These are phyloP conservation scores for Asarcornis scutulata DNA, from an alignment of 2,113 vertebrate species.

Conservation along the genomic window DNA sequence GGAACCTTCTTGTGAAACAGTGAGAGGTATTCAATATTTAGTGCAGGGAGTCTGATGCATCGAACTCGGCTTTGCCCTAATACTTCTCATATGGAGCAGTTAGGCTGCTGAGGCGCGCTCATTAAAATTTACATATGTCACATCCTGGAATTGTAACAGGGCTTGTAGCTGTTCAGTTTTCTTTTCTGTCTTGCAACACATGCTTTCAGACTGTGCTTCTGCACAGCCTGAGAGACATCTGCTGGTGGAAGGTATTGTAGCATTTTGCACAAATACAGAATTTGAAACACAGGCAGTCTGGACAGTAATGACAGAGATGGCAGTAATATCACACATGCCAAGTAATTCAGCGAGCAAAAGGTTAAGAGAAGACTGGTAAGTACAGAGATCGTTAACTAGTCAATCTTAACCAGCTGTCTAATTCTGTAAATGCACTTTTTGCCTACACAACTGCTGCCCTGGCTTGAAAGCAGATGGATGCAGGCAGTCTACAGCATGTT, in stretches of 20 bases:
- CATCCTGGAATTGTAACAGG: not conserved
- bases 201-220: not conserved
- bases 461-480: not conserved
- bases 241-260: not conserved
- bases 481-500: not conserved
- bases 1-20: not conserved
- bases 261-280: not conserved
- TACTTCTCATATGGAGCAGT: not conserved
- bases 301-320: not conserved
- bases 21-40: not conserved
- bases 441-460: not conserved
- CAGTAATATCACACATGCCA: not conserved
- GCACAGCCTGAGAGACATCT: conserved; percentile 17
- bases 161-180: not conserved
- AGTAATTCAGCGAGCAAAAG: not conserved
- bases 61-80: not conserved
- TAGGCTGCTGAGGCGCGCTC: not conserved
- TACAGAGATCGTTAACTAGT: not conserved
- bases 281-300: not conserved
- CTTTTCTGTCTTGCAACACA: not conserved
- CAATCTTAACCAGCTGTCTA: not conserved
- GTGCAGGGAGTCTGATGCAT: fast-evolving
- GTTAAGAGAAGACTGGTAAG: not conserved
- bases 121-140: not conserved
- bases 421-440: not conserved